Percentiles rank a stretch among this genome's conserved stretches.
Evolutionary conservation across 2,113 vertebrate genomes (phyloP).

Genomic region (Marmota flaviventris): DNA sequence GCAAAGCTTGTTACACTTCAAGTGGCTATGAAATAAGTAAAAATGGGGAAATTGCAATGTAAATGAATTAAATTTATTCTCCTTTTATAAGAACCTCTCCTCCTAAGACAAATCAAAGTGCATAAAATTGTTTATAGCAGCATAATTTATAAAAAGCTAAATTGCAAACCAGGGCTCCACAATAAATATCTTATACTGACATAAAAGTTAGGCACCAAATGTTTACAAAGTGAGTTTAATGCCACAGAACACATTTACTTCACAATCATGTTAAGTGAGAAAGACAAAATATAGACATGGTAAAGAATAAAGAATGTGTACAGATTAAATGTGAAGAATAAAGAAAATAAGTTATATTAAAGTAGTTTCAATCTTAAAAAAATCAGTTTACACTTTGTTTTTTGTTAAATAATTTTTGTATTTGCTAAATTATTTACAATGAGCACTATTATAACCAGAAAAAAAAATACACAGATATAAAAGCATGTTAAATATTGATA

Average conservation of each 20-base stretch:
- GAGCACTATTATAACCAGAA: neutral
- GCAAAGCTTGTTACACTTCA: neutral
- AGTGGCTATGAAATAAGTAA: slow-evolving; percentile 36
- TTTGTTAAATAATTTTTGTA: neutral
- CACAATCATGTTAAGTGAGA: neutral
- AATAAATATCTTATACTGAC: neutral
- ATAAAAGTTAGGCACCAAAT: neutral
- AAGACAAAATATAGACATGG: neutral
- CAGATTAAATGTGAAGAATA: slow-evolving; percentile 3
- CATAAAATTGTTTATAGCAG: neutral
- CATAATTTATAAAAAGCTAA: neutral
- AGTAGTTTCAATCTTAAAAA: neutral
- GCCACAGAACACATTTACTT: neutral
- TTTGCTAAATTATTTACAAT: neutral
- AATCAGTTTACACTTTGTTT: neutral
- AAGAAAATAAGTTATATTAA: neutral
- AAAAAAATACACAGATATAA: neutral
- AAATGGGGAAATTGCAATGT: neutral
- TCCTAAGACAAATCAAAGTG: neutral
- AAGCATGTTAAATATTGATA: neutral
- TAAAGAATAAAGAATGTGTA: neutral
- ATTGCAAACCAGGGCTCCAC: neutral
- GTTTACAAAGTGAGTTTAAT: slow-evolving; percentile 36
- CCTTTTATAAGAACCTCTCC: neutral
- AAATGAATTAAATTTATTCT: slow-evolving; percentile 24